These are phyloP conservation scores for Crocallis elinguaria DNA, from an alignment of 2,888 invertebrate species.

Conservation along the genomic window DNA sequence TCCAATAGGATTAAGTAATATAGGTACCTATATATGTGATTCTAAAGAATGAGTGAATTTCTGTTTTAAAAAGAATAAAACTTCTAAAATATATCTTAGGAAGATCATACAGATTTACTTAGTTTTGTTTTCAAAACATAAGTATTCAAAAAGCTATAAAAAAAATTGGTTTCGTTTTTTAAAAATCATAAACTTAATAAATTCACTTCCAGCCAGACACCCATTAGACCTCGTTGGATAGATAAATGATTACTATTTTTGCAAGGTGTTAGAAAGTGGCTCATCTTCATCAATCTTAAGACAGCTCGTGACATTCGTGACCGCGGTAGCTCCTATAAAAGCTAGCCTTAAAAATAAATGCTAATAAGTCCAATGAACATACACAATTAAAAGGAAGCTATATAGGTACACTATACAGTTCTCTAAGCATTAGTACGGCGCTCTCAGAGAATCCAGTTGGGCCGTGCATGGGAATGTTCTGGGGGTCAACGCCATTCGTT, in stretches of 20 bases:
- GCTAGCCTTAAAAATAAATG: slow-evolving; percentile 77
- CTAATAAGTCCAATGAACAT: slow-evolving; percentile 79
- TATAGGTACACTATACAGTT: slow-evolving; percentile 76
- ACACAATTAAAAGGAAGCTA: slow-evolving; percentile 75
- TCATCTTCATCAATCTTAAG: slow-evolving; percentile 22
- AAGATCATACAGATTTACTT: too few species aligned
- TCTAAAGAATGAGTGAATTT: too few species aligned
- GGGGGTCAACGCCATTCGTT: slow-evolving; percentile 83
- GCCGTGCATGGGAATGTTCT: slow-evolving; percentile 78
- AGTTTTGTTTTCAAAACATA: background rate
- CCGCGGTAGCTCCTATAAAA: slow-evolving; percentile 60
- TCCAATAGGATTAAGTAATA: background rate
- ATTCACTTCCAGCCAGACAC: slow-evolving; percentile 1
- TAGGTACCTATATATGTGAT: too few species aligned
- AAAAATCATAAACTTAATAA: background rate
- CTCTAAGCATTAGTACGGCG: slow-evolving; percentile 69
- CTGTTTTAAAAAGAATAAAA: too few species aligned
- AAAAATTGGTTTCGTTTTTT: background rate
- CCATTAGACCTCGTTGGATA: slow-evolving; percentile 6
- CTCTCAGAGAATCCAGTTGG: slow-evolving; percentile 80
- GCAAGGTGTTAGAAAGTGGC: slow-evolving; percentile 11
- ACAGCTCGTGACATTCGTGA: slow-evolving; percentile 12
- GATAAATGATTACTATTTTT: slow-evolving; percentile 5
- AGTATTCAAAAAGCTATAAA: background rate
- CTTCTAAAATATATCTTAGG: too few species aligned